Base-by-base conservation (phyloP, 2,797 vertebrate genomes). In the Lutjanus campechanus region DNA sequence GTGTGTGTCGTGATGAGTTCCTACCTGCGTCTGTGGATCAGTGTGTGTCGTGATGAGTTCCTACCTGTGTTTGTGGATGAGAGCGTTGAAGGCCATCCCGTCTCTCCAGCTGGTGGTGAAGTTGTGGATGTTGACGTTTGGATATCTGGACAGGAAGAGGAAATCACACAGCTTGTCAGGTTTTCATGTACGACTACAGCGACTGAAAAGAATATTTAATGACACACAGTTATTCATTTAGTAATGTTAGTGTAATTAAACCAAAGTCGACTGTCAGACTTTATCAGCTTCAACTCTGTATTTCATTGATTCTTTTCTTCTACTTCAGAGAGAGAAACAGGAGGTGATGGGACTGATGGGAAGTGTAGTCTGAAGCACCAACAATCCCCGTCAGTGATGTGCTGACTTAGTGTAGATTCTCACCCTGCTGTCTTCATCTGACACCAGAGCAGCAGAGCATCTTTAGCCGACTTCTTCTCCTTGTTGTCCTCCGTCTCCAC, bases 351-450 rank as follows among this genome's bases (percentile, higher is more conserved):
- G 76, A 44, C 51, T 50, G 70, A 77, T 81, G 67, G 56, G 69
- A 62, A 67, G 64, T 25, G 73, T 55, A 70, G 77, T 80, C 17
- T 58, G 20, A 60, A 17, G 25, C 22, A 40, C n/a, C 17, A 17
- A 40, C 15, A n/a, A 11, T 44, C 19, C 11, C 17, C 17, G 1
- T 7, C 11, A 25, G 16, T n/a, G 11, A 46, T 11, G 7, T 49
- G 5, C 7, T 0, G 16, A n/a, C 46, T 11, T 13, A n/a, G n/a
- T n/a, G n/a, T 5, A 44, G n/a, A 50, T n/a, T 61, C 97, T 96
- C 89, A 99, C 98, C 98, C 98, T 40, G 98, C 98, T 5, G 97
- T 97, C 95, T 99, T 99, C 98, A 99, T 99, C 95, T 99, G 98
- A 93, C 98, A 99, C 98, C 98, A 99, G 49, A 99, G 93, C 74